phyloP scores from a whole-genome alignment of 2,797 vertebrate genomes.

The Sarcophilus harrisii region DNA sequence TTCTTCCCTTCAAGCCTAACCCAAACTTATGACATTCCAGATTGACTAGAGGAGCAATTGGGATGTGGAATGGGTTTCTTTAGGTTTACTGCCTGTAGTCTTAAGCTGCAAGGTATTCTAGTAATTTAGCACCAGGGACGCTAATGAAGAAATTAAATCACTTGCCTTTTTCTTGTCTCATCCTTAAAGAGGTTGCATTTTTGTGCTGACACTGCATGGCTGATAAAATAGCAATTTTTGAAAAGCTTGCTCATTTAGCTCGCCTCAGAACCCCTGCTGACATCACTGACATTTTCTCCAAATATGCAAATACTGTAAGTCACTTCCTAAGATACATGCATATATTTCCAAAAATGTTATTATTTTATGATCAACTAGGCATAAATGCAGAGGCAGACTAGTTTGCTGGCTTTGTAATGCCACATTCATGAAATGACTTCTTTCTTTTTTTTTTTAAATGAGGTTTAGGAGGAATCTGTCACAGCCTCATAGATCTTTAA shows the following conservation, averaged over 20 bases:
- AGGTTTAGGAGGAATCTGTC: constrained; percentile 76
- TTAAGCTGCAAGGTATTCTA: constrained; percentile 56
- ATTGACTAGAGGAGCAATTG: constrained; percentile 32
- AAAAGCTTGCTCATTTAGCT: constrained; percentile 80
- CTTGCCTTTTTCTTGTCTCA: constrained; percentile 74
- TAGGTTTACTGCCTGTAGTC: constrained; percentile 7
- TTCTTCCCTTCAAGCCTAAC: neutral
- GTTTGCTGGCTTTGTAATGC: constrained; percentile 73
- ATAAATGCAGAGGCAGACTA: constrained; percentile 74
- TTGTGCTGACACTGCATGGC: constrained; percentile 74
- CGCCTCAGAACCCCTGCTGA: constrained; percentile 78
- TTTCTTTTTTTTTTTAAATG: constrained; percentile 71
- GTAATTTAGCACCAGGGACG: constrained; percentile 73
- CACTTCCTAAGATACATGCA: constrained; percentile 73
- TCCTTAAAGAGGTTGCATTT: constrained; percentile 77
- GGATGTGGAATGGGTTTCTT: constrained; percentile 55
- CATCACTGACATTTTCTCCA: constrained; percentile 80
- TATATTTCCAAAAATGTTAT: constrained; percentile 79
- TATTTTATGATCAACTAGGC: constrained; percentile 82
- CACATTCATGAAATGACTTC: constrained; percentile 64
- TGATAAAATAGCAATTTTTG: constrained; percentile 78
- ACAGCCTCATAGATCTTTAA: constrained; percentile 74
- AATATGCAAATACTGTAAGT: constrained; percentile 73
- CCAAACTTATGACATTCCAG: constrained; percentile 36
- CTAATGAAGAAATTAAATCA: constrained; percentile 83